Conservation (phyloP, 2,797 vertebrate species). For the Buphagus erythrorhynchus region DNA sequence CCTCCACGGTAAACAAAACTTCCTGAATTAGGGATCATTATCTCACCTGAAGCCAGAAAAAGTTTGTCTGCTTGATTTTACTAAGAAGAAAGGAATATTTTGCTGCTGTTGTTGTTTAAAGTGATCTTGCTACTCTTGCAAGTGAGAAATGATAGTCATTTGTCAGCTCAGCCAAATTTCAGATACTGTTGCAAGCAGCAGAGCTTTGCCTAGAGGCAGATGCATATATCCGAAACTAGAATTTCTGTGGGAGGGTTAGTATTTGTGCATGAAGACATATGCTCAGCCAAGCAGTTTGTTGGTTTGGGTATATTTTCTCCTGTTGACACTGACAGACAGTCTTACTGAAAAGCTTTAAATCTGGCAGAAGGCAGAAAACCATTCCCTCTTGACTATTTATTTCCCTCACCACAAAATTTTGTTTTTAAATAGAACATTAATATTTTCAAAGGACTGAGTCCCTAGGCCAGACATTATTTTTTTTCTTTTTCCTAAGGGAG, state of each 20-base stretch:
- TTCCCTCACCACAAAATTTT: not conserved
- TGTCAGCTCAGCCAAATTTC: constrained; percentile 36
- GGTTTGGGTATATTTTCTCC: constrained; percentile 10
- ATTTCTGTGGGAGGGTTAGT: constrained; percentile 55
- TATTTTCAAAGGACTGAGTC: not conserved
- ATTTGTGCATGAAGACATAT: constrained; percentile 51
- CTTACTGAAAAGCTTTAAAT: constrained; percentile 1
- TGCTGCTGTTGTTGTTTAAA: not conserved
- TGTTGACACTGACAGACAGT: constrained; percentile 46
- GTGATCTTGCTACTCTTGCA: not conserved
- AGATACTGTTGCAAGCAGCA: constrained; percentile 10
- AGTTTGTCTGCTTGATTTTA: not conserved
- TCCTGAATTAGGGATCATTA: not conserved
- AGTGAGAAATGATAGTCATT: constrained; percentile 42
- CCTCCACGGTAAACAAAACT: not conserved
- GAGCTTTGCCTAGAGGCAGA: constrained; percentile 45
- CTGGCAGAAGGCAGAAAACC: constrained; percentile 16
- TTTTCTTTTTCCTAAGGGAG: not conserved
- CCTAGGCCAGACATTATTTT: not conserved
- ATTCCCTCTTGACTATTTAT: not conserved
- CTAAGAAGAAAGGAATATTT: not conserved
- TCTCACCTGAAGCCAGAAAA: constrained; percentile 49
- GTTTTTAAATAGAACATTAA: not conserved
- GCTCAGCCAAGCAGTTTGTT: constrained; percentile 35
- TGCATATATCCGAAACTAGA: constrained; percentile 11